A percentile compares a stretch with the other conserved stretches of the same genome.
Evolutionary conservation across 1,140 invertebrate species (phyloP).

Genomic region (Psix sp.): DNA sequence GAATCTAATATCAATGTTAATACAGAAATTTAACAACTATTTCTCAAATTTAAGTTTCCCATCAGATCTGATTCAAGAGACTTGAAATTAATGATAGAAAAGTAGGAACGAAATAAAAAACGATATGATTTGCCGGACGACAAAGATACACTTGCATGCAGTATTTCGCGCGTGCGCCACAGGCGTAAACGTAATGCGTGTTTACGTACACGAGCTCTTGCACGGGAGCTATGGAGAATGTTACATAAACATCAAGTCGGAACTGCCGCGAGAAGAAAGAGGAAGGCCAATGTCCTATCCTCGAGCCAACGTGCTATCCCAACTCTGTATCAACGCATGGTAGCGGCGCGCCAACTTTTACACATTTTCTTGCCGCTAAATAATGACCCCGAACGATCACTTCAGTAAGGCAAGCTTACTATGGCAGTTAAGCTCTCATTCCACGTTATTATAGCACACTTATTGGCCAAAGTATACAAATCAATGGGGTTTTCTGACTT

Average conservation of each 20-base stretch:
- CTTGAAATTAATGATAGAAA: too few species aligned
- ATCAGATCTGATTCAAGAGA: too few species aligned
- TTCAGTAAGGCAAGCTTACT: background rate
- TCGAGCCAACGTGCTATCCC: slow-evolving; percentile 21
- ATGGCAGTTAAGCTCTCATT: too few species aligned
- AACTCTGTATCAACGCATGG: slow-evolving; percentile 1
- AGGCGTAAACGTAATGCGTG: slow-evolving; percentile 57
- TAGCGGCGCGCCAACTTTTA: slow-evolving; percentile 5
- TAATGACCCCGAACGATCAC: slow-evolving; percentile 26
- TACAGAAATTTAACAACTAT: too few species aligned
- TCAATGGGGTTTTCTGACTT: too few species aligned
- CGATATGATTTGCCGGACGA: too few species aligned
- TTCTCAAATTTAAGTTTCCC: too few species aligned
- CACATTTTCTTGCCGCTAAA: slow-evolving; percentile 27
- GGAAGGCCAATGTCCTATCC: slow-evolving; percentile 73
- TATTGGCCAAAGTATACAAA: too few species aligned
- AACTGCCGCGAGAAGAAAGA: slow-evolving; percentile 53
- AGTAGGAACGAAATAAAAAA: too few species aligned
- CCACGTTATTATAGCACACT: too few species aligned
- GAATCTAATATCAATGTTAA: too few species aligned
- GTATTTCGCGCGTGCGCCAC: slow-evolving; percentile 48
- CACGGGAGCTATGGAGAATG: slow-evolving; percentile 57
- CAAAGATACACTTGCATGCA: slow-evolving; percentile 41
- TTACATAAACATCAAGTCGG: slow-evolving; percentile 68
- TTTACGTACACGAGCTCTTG: slow-evolving; percentile 50